Conservation (phyloP, 2,888 invertebrate species). For the Eudasyphora cyanicolor region DNA sequence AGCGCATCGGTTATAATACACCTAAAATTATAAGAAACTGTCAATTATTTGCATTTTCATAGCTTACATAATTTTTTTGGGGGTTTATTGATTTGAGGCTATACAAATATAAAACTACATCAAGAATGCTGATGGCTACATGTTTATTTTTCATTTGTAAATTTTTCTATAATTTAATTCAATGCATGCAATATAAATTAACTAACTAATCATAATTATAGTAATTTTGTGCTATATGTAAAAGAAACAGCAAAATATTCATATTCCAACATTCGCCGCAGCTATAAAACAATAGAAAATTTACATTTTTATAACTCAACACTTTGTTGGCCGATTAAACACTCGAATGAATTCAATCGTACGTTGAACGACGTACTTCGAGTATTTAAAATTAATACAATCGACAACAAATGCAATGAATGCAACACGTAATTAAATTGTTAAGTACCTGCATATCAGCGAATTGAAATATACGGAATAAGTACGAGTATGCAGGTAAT, state of each 20-base stretch:
- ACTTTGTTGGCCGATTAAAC: slow-evolving; percentile 53
- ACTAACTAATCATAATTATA: slow-evolving; percentile 61
- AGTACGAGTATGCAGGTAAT: too few relatives aligned
- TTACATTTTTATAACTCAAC: slow-evolving; percentile 60
- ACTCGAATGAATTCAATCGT: slow-evolving; percentile 13
- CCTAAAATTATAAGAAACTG: too few relatives aligned
- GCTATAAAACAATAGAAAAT: slow-evolving; percentile 44
- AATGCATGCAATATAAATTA: slow-evolving; percentile 44
- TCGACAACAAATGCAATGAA: too few relatives aligned
- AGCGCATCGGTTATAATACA: too few relatives aligned
- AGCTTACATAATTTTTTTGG: too few relatives aligned
- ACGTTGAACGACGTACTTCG: background rate
- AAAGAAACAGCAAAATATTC: slow-evolving; percentile 44
- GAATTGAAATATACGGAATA: slow-evolving; percentile 6
- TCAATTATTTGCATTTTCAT: too few relatives aligned
- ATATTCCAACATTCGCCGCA: too few relatives aligned
- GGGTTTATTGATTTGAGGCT: too few relatives aligned
- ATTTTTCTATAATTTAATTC: slow-evolving; percentile 29
- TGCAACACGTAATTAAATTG: too few relatives aligned
- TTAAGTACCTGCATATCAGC: background rate
- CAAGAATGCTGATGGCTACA: too few relatives aligned
- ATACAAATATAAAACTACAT: too few relatives aligned
- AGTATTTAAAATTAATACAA: too few relatives aligned
- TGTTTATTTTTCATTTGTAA: background rate
- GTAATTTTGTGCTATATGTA: slow-evolving; percentile 54